Conservation (phyloP, 2,888 invertebrate species). For the Macrophya alboannulata region DNA sequence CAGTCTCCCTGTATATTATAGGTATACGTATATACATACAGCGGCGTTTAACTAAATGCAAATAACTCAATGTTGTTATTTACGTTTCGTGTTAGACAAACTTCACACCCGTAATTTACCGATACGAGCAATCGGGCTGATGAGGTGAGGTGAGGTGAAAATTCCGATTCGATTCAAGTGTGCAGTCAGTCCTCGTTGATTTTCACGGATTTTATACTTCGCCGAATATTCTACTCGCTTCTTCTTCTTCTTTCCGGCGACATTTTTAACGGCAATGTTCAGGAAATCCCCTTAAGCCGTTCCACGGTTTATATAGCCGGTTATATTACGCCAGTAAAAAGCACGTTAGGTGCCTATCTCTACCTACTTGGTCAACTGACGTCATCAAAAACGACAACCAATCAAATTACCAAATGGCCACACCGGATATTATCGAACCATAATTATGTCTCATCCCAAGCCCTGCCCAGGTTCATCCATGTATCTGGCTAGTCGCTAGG, state of each 20-base stretch:
- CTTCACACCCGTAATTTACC: slow-evolving; percentile 42
- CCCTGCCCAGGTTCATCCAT: slow-evolving; percentile 41
- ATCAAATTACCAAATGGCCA: slow-evolving; percentile 48
- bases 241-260: not conserved
- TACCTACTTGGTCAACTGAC: slow-evolving; percentile 17
- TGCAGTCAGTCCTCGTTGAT: slow-evolving; percentile 9
- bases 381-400: slow-evolving; percentile 30
- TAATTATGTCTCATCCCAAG: slow-evolving; percentile 42
- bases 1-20: not conserved
- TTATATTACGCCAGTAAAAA: slow-evolving; percentile 41
- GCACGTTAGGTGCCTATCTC: not conserved
- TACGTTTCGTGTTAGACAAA: slow-evolving; percentile 35
- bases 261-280: slow-evolving; percentile 47
- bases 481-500: slow-evolving; percentile 31
- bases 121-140: not conserved
- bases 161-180: not conserved
- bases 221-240: slow-evolving; percentile 4
- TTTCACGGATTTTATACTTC: slow-evolving; percentile 25
- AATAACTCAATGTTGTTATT: slow-evolving; percentile 40
- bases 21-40: not conserved
- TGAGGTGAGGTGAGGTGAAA: not conserved
- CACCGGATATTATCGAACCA: slow-evolving; percentile 43
- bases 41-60: slow-evolving; percentile 23
- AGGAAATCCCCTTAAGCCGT: slow-evolving; percentile 46
- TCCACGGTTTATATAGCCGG: slow-evolving; percentile 20